A percentile compares a stretch with the other conserved stretches of the same genome.
phyloP scores from a whole-genome alignment of 2,797 vertebrate genomes.

The Anguilla megastoma region DNA sequence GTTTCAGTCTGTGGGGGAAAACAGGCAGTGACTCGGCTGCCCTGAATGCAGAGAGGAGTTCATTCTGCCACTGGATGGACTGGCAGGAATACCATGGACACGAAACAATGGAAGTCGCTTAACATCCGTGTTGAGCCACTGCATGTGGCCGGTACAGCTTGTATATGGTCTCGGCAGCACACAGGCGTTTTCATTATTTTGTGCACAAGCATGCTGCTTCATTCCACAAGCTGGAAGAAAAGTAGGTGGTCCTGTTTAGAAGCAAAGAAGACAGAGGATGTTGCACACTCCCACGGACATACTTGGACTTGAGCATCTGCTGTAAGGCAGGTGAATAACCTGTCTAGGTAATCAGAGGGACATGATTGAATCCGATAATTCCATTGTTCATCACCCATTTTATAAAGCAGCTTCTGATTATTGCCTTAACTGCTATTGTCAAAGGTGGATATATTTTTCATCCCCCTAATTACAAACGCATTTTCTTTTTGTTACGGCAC shows the following conservation, averaged over 20 bases:
- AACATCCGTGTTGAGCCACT: background rate
- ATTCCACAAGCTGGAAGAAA: too few relatives aligned
- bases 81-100: background rate
- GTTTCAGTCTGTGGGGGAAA: background rate
- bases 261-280: background rate
- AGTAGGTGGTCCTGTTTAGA: background rate
- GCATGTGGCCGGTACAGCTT: background rate
- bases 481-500: background rate
- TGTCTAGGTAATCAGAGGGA: background rate
- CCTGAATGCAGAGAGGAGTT: background rate
- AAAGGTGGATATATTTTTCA: background rate
- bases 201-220: background rate
- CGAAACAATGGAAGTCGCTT: background rate
- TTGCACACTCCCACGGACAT: background rate
- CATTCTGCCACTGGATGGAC: background rate
- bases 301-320: background rate
- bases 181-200: background rate
- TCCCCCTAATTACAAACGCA: background rate
- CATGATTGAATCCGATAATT: background rate
- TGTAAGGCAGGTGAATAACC: background rate
- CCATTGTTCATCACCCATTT: background rate
- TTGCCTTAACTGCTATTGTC: background rate
- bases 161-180: background rate
- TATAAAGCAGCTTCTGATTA: background rate
- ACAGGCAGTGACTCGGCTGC: background rate